Evolutionary conservation across 2,888 invertebrate species (phyloP).

Genomic region (Mechanitis messenoides): DNA sequence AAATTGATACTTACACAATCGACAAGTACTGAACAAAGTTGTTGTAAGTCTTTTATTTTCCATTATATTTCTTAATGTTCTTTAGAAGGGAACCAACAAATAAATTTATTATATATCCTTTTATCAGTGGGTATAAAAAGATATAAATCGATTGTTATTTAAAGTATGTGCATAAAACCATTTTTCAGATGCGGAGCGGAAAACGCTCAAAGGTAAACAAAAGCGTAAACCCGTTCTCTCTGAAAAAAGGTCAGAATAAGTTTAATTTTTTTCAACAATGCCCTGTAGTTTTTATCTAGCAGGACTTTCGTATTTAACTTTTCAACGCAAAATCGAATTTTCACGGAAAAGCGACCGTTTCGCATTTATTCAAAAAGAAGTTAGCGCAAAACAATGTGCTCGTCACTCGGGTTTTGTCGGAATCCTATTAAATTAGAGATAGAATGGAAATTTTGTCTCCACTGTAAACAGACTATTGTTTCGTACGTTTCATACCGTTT

Average conservation of each 20-base stretch:
- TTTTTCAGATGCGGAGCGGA: no score
- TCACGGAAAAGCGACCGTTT: slow-evolving; percentile 31
- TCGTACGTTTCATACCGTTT: slow-evolving; percentile 30
- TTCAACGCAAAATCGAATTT: slow-evolving; percentile 33
- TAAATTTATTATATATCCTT: no score
- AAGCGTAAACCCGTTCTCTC: slow-evolving; percentile 13
- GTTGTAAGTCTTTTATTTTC: no score
- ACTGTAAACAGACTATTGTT: slow-evolving; percentile 32
- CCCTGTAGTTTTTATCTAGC: slow-evolving; percentile 10
- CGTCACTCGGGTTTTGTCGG: slow-evolving; percentile 42
- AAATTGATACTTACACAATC: no score
- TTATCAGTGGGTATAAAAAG: no score
- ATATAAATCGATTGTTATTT: no score
- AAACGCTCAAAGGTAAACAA: background rate
- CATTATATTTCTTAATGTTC: no score
- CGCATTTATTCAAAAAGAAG: slow-evolving; percentile 30
- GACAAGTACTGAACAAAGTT: no score
- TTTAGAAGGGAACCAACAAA: no score
- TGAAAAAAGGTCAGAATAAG: slow-evolving; percentile 4
- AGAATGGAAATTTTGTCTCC: slow-evolving; percentile 32
- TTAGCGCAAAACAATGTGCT: slow-evolving; percentile 43
- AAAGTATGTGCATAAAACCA: no score
- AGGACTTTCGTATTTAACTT: slow-evolving; percentile 22
- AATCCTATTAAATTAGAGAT: slow-evolving; percentile 45
- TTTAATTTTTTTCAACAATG: slow-evolving; percentile 13